These are phyloP conservation scores for Periophthalmus magnuspinnatus DNA, from an alignment of 2,797 vertebrate genomes.

Conservation along the genomic window DNA sequence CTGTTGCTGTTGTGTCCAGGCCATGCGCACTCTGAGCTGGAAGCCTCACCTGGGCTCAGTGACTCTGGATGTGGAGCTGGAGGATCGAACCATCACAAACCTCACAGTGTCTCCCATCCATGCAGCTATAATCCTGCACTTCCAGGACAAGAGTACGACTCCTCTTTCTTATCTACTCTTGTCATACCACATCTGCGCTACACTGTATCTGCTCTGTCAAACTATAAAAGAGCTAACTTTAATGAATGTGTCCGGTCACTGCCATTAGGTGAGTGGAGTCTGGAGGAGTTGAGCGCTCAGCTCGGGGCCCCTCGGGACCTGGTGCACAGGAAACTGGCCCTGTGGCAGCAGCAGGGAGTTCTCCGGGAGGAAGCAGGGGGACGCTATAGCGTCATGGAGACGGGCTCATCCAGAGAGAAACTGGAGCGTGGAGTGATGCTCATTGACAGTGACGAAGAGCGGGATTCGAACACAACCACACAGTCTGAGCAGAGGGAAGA, in stretches of 20 bases:
- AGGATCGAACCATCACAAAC: conserved; percentile 87
- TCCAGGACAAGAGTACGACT: conserved; percentile 89
- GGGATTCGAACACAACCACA: conserved; percentile 94
- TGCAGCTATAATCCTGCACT: conserved; percentile 92
- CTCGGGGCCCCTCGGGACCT: conserved; percentile 87
- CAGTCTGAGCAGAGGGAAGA: conserved; percentile 98
- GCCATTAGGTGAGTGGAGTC: conserved; percentile 82
- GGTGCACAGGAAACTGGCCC: conserved; percentile 87
- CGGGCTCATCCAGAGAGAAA: conserved; percentile 86
- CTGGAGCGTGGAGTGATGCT: conserved; percentile 86
- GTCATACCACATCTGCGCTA: neutral
- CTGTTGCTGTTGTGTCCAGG: conserved; percentile 69
- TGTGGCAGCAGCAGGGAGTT: conserved; percentile 97
- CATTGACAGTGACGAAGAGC: conserved; percentile 93
- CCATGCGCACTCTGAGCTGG: conserved; percentile 98
- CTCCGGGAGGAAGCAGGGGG: conserved; percentile 86
- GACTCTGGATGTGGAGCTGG: conserved; percentile 92
- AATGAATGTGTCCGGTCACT: neutral
- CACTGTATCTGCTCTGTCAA: neutral
- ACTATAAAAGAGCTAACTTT: neutral
- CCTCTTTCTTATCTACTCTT: neutral
- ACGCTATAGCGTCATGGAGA: conserved; percentile 88
- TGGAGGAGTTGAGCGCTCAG: conserved; percentile 87
- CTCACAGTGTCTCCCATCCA: conserved; percentile 92
- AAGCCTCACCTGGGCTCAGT: conserved; percentile 94